phyloP scores from a whole-genome alignment of 2,888 invertebrate genomes.

The Ochropleura leucogaster region DNA sequence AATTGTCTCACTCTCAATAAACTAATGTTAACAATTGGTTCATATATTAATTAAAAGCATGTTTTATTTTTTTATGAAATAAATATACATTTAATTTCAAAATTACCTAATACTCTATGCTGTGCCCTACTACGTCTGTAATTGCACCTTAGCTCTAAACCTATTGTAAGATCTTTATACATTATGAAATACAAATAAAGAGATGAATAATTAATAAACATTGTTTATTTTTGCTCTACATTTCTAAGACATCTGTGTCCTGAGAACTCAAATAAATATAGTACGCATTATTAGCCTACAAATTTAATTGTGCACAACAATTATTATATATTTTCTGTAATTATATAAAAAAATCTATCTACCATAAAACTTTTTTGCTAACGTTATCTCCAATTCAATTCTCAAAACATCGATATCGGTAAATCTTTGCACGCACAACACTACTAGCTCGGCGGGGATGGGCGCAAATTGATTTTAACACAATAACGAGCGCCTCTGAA shows the following conservation, averaged over 20 bases:
- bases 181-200: too few relatives aligned
- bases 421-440: constrained; percentile 59
- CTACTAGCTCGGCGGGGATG: constrained; percentile 80
- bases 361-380: not conserved
- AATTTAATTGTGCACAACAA: not conserved
- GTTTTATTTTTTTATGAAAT: too few relatives aligned
- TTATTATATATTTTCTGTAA: too few relatives aligned
- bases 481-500: constrained; percentile 85
- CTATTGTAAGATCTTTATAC: too few relatives aligned
- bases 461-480: constrained; percentile 90
- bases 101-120: too few relatives aligned
- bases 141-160: too few relatives aligned
- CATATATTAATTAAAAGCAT: too few relatives aligned
- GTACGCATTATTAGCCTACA: too few relatives aligned
- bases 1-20: not conserved
- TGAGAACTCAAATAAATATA: not conserved
- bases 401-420: constrained; percentile 61
- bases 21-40: too few relatives aligned
- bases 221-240: not conserved
- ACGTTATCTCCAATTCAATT: constrained; percentile 2
- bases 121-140: too few relatives aligned
- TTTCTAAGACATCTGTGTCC: not conserved
- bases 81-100: too few relatives aligned
- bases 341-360: too few relatives aligned
- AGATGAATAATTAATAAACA: not conserved